A percentile compares a stretch with the other conserved stretches of the same genome.
phyloP scores from a whole-genome alignment of 2,113 vertebrate species.

The Gobius niger region DNA sequence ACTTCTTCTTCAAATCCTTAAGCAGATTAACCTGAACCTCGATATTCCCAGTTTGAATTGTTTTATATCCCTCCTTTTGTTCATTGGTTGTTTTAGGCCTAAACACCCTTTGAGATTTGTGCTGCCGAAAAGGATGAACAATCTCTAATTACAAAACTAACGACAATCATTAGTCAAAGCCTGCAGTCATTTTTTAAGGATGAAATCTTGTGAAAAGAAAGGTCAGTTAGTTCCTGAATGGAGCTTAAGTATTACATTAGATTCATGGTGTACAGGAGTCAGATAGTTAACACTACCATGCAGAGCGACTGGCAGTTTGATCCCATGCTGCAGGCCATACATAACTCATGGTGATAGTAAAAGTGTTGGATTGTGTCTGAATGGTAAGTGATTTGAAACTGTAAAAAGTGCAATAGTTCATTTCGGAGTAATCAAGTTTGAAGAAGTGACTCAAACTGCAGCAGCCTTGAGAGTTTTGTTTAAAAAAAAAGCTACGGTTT shows the following conservation, averaged over 20 bases:
- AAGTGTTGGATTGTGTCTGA: not conserved
- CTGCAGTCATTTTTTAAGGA: slow-evolving; percentile 16
- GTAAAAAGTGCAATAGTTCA: not conserved
- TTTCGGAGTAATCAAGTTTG: not conserved
- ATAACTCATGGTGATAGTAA: not conserved
- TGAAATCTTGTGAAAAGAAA: slow-evolving; percentile 10
- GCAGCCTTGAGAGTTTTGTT: not conserved
- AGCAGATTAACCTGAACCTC: too few species aligned
- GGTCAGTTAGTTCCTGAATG: slow-evolving; percentile 23
- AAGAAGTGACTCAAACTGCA: not conserved
- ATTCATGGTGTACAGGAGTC: too few species aligned
- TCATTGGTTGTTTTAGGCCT: not conserved
- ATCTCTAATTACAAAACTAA: slow-evolving; percentile 39
- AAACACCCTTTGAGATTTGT: not conserved
- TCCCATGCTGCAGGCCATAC: not conserved
- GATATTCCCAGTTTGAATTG: not conserved
- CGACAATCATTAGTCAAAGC: slow-evolving; percentile 16
- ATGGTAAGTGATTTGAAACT: not conserved
- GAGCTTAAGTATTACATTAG: not conserved
- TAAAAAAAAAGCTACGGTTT: not conserved
- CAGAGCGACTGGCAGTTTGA: not conserved
- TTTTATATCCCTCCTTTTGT: not conserved
- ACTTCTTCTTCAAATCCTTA: too few species aligned
- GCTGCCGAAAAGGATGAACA: not conserved
- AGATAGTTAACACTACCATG: not conserved